Evolutionary conservation across 2,113 vertebrate genomes (phyloP).

Genomic region (Numenius arquata): DNA sequence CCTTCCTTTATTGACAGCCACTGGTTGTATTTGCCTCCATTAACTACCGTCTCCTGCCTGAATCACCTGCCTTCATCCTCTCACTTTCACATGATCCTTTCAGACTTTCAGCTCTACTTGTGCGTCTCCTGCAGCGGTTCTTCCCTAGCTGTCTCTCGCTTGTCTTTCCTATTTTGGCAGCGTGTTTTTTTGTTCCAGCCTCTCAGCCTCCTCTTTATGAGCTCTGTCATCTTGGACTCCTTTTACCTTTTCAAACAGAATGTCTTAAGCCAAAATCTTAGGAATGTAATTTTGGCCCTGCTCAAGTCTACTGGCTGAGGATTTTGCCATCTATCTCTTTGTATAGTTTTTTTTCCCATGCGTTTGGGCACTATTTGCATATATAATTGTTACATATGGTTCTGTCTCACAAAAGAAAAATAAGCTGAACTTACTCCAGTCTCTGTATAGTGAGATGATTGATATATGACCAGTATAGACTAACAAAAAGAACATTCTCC

Average conservation of each 20-base stretch:
- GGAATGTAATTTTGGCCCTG: constrained; percentile 12
- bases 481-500: constrained; percentile 49
- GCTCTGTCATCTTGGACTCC: not conserved
- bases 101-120: not conserved
- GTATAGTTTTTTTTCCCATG: not conserved
- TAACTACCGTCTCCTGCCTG: not conserved
- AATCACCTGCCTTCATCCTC: not conserved
- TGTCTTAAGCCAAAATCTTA: not conserved
- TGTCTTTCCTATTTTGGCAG: not conserved
- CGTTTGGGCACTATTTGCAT: constrained; percentile 33
- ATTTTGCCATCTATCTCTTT: not conserved
- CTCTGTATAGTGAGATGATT: not conserved
- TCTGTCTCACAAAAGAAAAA: not conserved
- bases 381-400: constrained; percentile 23
- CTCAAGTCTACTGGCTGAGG: not conserved
- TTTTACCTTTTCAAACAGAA: constrained; percentile 20
- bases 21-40: not conserved
- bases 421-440: not conserved
- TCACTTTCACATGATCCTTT: not conserved
- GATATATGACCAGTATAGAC: constrained; percentile 8
- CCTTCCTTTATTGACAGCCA: not conserved
- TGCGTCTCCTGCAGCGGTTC: not conserved
- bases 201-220: not conserved
- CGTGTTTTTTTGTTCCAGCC: not conserved
- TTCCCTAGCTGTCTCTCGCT: not conserved